Evolutionary conservation across 2,113 vertebrate genomes (phyloP), one percentile per base, ranked within the genome.

Genomic region (Probosciger aterrimus): DNA sequence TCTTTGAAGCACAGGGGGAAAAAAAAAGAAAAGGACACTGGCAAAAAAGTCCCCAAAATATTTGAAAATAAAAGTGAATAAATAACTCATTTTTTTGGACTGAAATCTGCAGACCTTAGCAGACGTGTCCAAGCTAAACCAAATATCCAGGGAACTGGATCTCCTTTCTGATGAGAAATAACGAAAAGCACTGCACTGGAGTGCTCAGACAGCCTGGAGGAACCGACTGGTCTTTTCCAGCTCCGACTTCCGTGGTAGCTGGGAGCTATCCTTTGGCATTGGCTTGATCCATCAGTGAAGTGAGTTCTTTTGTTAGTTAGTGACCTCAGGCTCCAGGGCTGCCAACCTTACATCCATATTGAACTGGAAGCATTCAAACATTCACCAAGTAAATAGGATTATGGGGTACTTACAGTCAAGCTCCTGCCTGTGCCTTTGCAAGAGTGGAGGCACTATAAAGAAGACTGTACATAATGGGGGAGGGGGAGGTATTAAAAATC

Each of bases 41-140:
- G 88, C 83, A 93, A 81, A 92, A 87, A 63, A 67, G 46, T 93
- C 62, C 63, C 49, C 1, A 92, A 89, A 94, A 76, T 82, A 93
- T 70, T 93, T 95, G 70, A 96, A 94, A 96, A 95, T 91, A 73
- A 70, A 95, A 95, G 83, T 85, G 91, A 76, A 91, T 79, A 96
- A 96, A 95, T 95, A 94, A 65, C 37, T 84, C 37, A 68, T 41
- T 9, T 77, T 75, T 86, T 93, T 91, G 88, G 93, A 76, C 53
- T 39, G 67, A 87, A 91, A 89, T 91, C 70, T 93, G 86, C 96
- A 93, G 92, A 96, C 81, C 88, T 92, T 95, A 92, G 92, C 96
- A 97, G 92, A 94, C 84, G 83, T 86, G 62, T 94, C 91, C 93
- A 94, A 94, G 86, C 81, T 96, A 91, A 96, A 91, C 23, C 77